These are phyloP conservation scores for Melanotaenia nigrans DNA, from an alignment of 2,797 vertebrate species.

Conservation along the genomic window DNA sequence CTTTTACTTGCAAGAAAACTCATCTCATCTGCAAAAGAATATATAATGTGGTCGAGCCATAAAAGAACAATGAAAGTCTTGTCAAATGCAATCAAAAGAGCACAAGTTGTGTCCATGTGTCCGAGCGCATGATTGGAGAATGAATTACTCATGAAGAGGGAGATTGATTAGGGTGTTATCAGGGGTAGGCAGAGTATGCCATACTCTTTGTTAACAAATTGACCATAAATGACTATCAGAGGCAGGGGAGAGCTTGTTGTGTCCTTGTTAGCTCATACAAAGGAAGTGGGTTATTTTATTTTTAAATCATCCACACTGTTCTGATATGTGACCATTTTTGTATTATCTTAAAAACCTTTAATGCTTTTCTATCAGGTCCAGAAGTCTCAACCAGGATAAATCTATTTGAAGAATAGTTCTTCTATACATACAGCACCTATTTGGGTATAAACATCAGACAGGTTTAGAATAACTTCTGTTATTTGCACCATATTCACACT, in stretches of 20 bases:
- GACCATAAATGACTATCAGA: not conserved
- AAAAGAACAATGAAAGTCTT: not conserved
- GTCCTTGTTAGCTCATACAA: not conserved
- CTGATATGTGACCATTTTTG: slow-evolving; percentile 6
- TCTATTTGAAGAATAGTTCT: slow-evolving; percentile 8
- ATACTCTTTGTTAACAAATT: not conserved
- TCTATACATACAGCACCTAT: not conserved
- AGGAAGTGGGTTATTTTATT: not conserved
- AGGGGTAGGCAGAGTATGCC: not conserved
- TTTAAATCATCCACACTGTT: not conserved
- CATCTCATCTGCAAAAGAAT: not conserved
- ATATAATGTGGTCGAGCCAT: not conserved
- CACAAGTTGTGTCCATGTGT: not conserved
- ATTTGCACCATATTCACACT: slow-evolving; percentile 26
- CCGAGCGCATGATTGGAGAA: not conserved
- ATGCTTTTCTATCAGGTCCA: slow-evolving; percentile 6
- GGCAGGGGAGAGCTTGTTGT: not conserved
- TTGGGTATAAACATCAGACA: slow-evolving; percentile 11
- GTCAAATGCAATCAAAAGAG: not conserved
- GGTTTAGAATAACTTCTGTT: slow-evolving; percentile 31
- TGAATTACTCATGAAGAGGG: not conserved
- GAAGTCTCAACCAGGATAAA: slow-evolving; percentile 16
- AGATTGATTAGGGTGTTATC: not conserved
- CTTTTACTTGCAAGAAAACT: not conserved
- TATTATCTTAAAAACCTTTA: not conserved